A percentile compares a stretch with the other conserved stretches of the same genome.
Conservation (phyloP, 2,113 vertebrate genomes). For the Lagenorhynchus albirostris region DNA sequence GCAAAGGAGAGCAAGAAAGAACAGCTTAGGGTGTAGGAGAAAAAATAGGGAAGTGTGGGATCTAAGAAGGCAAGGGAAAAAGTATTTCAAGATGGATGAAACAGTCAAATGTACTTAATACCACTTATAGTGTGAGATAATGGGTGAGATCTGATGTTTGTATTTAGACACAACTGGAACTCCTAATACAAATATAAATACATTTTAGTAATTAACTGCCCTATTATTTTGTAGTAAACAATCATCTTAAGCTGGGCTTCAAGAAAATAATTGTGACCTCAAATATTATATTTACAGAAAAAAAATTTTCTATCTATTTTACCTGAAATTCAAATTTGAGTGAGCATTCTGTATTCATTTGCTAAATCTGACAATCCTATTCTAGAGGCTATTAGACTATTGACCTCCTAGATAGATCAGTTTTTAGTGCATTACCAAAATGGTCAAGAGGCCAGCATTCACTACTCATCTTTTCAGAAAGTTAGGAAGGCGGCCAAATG, state of each 20-base stretch:
- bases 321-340: not conserved
- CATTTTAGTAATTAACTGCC: not conserved
- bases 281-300: not conserved
- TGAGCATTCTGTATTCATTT: not conserved
- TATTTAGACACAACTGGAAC: not conserved
- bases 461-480: not conserved
- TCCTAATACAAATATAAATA: not conserved
- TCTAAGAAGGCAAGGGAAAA: not conserved
- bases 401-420: not conserved
- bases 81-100: not conserved
- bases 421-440: not conserved
- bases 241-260: not conserved
- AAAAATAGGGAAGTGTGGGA: not conserved
- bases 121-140: not conserved
- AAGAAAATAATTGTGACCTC: not conserved
- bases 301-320: not conserved
- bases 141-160: not conserved
- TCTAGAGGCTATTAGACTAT: not conserved
- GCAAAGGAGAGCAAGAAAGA: not conserved
- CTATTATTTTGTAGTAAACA: not conserved
- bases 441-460: not conserved
- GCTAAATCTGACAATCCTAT: not conserved
- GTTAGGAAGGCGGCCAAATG: not conserved
- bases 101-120: too few relatives aligned
- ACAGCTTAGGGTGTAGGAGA: not conserved